Base-by-base conservation (phyloP, 2,113 vertebrate genomes). In the Orthochromis indermauri region DNA sequence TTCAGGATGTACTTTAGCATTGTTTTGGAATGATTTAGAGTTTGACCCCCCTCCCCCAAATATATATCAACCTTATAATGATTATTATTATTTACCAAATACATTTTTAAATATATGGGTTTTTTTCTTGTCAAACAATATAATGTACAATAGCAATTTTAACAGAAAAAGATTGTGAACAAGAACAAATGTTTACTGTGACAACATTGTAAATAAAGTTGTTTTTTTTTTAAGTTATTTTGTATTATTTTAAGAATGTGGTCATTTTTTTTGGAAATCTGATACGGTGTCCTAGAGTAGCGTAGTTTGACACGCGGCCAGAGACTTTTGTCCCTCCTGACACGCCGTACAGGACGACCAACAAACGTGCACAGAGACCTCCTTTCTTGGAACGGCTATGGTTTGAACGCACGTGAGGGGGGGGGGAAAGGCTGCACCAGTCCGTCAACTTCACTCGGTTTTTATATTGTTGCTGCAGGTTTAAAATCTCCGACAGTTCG, bases 281-380 rank as follows among this genome's bases (percentile, higher is more conserved):
- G 42, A 78, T 31, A 31, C 6, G 40, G 14, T 17, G 40, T 14
- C 9, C 5, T 28, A 19, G 11, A 31, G 10, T 3, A 78, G 3
- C 26, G 73, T n/a, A 49, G 7, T 31, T 42, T 17, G 66, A 76
- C 83, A 78, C 63, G 37, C 53, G 4, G 26, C 1, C 8, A 2
- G 0, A 3, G 3, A 4, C 5, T 66, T 86, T 88, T 92, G 95
- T 92, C 92, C 90, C 68, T 92, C 86, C 33, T 24, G 54, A 1
- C 37, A 2, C 84, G 11, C 90, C 87, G 88, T 95, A 90, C 37
- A 13, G 16, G 11, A 54, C 7, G 1, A 59, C 33, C n/a, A 3
- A 51, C 80, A 80, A 91, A 87, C 71, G 91, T 85, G 84, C 61
- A 55, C 3, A 81, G 87, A 73, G 31, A 47, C 51, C 2, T 76